Conservation (phyloP, 2,113 vertebrate genomes). For the Rattus rattus region DNA sequence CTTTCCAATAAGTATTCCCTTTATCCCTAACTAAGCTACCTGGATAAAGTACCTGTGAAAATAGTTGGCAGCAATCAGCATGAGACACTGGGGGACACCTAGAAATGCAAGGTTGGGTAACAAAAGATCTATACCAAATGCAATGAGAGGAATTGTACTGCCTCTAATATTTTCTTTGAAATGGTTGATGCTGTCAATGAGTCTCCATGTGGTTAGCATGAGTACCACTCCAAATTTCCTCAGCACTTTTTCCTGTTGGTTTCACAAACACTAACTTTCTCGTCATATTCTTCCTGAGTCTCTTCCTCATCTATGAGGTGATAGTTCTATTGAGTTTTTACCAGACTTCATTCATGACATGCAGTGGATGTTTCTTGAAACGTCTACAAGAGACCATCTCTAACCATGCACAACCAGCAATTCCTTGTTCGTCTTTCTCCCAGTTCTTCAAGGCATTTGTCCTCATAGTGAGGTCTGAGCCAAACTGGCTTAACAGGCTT, state of each 20-base stretch:
- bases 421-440: background rate
- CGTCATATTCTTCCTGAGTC: background rate
- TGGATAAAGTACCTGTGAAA: background rate
- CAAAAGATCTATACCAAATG: background rate
- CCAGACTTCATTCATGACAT: background rate
- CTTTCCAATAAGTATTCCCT: background rate
- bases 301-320: background rate
- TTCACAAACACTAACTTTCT: background rate
- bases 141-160: background rate
- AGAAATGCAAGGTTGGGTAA: too few relatives aligned
- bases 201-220: background rate
- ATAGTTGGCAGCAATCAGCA: background rate
- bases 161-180: background rate
- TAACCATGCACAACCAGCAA: fast-evolving
- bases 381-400: background rate
- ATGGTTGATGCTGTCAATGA: background rate
- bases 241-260: background rate
- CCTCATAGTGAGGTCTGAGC: background rate
- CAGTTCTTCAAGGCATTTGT: background rate
- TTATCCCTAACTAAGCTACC: background rate
- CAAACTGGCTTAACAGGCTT: background rate
- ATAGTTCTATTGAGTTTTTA: background rate
- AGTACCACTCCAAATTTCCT: background rate
- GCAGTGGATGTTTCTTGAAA: background rate
- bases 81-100: background rate